A percentile compares a stretch with the other conserved stretches of the same genome.
These are phyloP conservation scores for Thumatha senex DNA, from an alignment of 2,888 invertebrate genomes.

Conservation along the genomic window DNA sequence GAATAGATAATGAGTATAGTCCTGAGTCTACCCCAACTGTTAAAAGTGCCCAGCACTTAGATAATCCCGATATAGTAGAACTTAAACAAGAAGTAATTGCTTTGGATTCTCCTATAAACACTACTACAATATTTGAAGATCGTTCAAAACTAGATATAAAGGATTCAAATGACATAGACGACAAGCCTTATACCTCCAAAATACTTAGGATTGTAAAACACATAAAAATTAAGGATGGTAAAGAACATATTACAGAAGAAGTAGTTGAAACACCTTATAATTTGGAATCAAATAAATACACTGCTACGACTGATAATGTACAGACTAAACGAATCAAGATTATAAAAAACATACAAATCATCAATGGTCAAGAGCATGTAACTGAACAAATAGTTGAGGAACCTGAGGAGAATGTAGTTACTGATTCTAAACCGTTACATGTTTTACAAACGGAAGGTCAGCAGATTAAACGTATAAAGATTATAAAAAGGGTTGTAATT, in stretches of 20 bases:
- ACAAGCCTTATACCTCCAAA: not conserved
- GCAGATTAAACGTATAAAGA: conserved; percentile 73
- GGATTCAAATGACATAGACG: not conserved
- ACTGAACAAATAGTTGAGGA: conserved; percentile 88
- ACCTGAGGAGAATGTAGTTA: conserved; percentile 69
- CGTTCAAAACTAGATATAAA: too few species aligned
- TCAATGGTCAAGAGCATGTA: conserved; percentile 89
- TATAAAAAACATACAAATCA: conserved; percentile 84
- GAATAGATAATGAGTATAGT: too few species aligned
- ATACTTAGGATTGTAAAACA: conserved; percentile 7
- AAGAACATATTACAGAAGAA: conserved; percentile 92
- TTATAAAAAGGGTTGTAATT: conserved; percentile 86
- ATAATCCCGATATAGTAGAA: too few species aligned
- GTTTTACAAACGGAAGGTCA: conserved; percentile 56
- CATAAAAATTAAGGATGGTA: conserved; percentile 87
- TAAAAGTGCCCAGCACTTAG: too few species aligned
- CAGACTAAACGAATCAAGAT: conserved; percentile 14
- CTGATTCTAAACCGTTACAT: conserved; percentile 71
- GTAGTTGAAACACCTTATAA: conserved; percentile 93
- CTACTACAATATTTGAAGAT: not conserved
- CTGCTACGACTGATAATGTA: not conserved
- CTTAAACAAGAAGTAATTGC: not conserved
- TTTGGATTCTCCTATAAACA: not conserved
- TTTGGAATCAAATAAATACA: conserved; percentile 68
- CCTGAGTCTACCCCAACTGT: too few species aligned